A percentile compares a stretch with the other conserved stretches of the same genome.
These are phyloP conservation scores for Hydriomena furcata DNA, from an alignment of 2,888 invertebrate genomes.

Conservation along the genomic window DNA sequence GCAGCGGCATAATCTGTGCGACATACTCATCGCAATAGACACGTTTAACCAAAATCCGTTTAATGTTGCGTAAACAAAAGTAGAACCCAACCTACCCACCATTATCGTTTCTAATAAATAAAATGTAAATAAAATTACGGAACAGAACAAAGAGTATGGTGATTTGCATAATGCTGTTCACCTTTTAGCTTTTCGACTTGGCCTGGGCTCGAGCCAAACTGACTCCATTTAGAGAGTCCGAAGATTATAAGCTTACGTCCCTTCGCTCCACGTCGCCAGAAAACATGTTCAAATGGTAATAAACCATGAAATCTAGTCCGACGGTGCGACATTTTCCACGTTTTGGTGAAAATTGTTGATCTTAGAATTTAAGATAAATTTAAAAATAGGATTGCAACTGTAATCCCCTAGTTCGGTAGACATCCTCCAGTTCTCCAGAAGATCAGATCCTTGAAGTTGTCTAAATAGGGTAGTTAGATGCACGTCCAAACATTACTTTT, in stretches of 20 bases:
- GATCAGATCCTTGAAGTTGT: no score
- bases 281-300: constrained; percentile 35
- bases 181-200: constrained; percentile 72
- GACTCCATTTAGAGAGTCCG: constrained; percentile 65
- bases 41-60: constrained; percentile 45
- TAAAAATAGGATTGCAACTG: no score
- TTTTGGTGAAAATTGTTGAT: no score
- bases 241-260: constrained; percentile 74
- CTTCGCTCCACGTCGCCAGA: constrained; percentile 36
- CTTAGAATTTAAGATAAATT: no score
- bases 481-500: no score
- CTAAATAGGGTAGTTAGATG: no score
- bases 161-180: constrained; percentile 80
- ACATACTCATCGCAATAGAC: constrained; percentile 31
- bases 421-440: no score
- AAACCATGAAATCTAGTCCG: constrained; percentile 24
- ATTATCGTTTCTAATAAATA: constrained; percentile 73
- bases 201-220: constrained; percentile 75
- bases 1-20: constrained; percentile 23
- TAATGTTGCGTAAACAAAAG: constrained; percentile 56
- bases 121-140: constrained; percentile 73
- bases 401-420: no score
- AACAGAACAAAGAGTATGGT: constrained; percentile 75
- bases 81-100: constrained; percentile 50
- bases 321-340: background rate